phyloP scores from a whole-genome alignment of 2,888 invertebrate genomes.

The Pristionchus fissidentatus region DNA sequence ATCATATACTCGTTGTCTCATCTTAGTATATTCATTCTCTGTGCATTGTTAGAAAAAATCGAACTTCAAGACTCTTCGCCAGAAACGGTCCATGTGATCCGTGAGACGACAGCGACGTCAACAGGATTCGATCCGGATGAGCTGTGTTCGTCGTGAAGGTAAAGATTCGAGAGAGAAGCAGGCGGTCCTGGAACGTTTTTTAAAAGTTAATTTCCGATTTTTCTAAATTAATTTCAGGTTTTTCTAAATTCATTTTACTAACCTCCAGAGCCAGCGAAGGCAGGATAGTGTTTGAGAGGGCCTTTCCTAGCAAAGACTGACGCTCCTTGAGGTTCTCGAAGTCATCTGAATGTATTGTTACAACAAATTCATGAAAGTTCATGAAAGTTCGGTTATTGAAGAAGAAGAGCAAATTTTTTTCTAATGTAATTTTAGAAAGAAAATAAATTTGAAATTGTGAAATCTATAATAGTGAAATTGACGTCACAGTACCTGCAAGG shows the following conservation, averaged over 20 bases:
- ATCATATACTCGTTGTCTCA: too few relatives aligned
- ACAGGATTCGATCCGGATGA: conserved; percentile 28
- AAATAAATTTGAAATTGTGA: too few relatives aligned
- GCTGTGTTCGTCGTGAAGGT: conserved; percentile 5
- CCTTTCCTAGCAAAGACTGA: conserved; percentile 12
- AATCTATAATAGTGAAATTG: too few relatives aligned
- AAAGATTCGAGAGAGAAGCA: conserved; percentile 6
- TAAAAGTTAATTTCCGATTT: neutral
- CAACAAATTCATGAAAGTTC: too few relatives aligned
- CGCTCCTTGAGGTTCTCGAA: conserved; percentile 40
- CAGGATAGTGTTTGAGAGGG: neutral
- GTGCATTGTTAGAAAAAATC: neutral
- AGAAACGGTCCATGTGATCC: neutral
- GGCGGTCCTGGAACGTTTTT: conserved; percentile 33
- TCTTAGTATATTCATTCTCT: too few relatives aligned
- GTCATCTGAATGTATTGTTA: neutral
- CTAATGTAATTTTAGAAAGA: too few relatives aligned
- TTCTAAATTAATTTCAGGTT: neutral
- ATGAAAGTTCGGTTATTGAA: too few relatives aligned
- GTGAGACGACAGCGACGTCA: neutral
- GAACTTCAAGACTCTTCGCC: neutral
- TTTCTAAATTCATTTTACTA: neutral
- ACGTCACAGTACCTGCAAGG: neutral
- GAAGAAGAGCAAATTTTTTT: too few relatives aligned
- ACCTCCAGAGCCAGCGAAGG: conserved; percentile 33